Conservation (phyloP, 2,888 invertebrate species). For the Anagyrus pseudococci region DNA sequence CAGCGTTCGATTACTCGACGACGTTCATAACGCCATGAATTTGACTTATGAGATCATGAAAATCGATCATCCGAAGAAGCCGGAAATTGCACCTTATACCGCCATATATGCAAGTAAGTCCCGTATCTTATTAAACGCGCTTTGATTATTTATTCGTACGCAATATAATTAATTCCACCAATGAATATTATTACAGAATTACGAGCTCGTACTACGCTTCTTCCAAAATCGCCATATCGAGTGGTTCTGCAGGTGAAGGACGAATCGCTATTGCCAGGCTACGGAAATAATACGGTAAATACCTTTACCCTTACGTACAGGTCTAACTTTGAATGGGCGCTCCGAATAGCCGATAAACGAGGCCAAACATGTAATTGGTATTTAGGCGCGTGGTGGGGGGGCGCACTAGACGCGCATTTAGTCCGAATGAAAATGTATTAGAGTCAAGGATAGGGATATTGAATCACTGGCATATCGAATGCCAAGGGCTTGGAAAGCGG, state of each 20-base stretch:
- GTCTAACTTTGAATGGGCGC: too few relatives aligned
- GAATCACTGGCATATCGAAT: too few relatives aligned
- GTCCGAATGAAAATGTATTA: too few relatives aligned
- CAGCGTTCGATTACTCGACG: constrained; percentile 55
- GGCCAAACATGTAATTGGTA: too few relatives aligned
- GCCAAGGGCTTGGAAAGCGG: too few relatives aligned
- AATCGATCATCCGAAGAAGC: constrained; percentile 50
- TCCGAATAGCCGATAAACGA: too few relatives aligned
- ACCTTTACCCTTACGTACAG: too few relatives aligned
- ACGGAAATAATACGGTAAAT: constrained; percentile 61
- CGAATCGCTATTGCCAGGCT: constrained; percentile 60
- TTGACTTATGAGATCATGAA: constrained; percentile 55
- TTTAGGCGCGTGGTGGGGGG: too few relatives aligned
- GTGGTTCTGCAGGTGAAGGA: constrained; percentile 66
- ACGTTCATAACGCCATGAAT: constrained; percentile 57
- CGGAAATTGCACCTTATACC: constrained; percentile 48
- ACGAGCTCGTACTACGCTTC: constrained; percentile 51
- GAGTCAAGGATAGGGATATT: too few relatives aligned
- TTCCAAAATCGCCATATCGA: constrained; percentile 63
- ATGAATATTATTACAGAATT: constrained; percentile 48
- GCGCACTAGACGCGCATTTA: too few relatives aligned
- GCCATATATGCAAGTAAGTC: constrained; percentile 53
- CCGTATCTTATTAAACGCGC: not conserved
- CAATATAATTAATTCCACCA: constrained; percentile 21
- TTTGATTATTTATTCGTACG: not conserved